Evolutionary conservation across 2,888 invertebrate genomes (phyloP), one percentile per base, ranked within the genome.

Genomic region (Ochropacha duplaris): DNA sequence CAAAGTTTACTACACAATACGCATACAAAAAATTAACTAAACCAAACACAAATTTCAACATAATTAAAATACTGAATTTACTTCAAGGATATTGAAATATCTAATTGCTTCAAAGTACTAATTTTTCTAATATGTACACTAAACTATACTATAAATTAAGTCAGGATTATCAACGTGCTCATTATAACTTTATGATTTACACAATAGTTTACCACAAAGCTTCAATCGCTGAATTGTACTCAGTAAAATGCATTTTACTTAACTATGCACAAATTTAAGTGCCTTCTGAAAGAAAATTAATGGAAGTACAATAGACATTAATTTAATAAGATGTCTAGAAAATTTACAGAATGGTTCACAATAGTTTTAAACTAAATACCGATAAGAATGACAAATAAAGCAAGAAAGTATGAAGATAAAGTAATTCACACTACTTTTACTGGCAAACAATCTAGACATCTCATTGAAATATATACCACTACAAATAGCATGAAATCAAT

Each of bases 141-240:
- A 87, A 72, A 73, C 64, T 77, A 78, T 65, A 71, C 80, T 83
- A 84, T 69, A 70, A n/a, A 77, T 66, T 64, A 77, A 81, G 82
- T 89, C 88, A 88, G 88, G 84, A 90, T 86, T 79, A 84, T 80
- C 76, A 80, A 88, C 81, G 83, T 86, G 90, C 88, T 92, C 91
- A 90, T 89, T 89, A 88, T 86, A 87, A 83, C 79, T 79, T 71
- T 74, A 83, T 70, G 71, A 78, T 71, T 63, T 71, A 71, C 73
- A 62, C 66, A 65, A 69, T 65, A 58, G 54, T 66, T 74, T 69
- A 67, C 70, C 71, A 69, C 60, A 64, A 61, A 63, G 62, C 58
- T 62, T 65, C 56, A 51, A 59, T 56, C 57, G 59, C 58, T 39
- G 56, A 62, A 39, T 54, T 49, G 50, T 60, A 62, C 57, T 61